A percentile compares a stretch with the other conserved stretches of the same genome.
Conservation (phyloP, 2,888 invertebrate genomes). For the Cosmia pyralina region DNA sequence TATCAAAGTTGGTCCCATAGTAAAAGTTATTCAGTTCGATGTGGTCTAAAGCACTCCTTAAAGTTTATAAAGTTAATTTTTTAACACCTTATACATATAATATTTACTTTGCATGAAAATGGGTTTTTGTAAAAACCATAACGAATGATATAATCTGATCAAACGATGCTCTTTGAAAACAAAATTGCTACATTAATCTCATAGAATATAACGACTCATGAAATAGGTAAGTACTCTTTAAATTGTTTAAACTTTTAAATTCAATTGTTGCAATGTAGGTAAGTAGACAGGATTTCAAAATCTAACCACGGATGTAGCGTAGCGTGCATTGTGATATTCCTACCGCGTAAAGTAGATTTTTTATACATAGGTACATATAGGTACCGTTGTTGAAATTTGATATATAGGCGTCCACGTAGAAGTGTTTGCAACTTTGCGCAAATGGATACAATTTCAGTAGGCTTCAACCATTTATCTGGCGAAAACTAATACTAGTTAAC, state of each 20-base stretch:
- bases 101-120: too few species aligned
- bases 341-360: slow-evolving; percentile 20
- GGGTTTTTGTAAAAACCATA: not conserved
- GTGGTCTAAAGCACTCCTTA: too few species aligned
- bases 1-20: too few species aligned
- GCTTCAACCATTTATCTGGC: not conserved
- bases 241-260: slow-evolving; percentile 1
- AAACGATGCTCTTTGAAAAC: not conserved
- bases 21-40: too few species aligned
- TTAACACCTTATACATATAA: too few species aligned
- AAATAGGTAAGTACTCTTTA: not conserved
- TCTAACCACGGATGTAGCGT: slow-evolving; percentile 21
- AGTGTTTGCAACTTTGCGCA: slow-evolving; percentile 17
- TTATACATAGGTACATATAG: not conserved
- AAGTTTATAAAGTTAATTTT: too few species aligned
- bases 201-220: not conserved
- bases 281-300: slow-evolving; percentile 39
- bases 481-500: slow-evolving; percentile 12
- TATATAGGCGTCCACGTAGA: slow-evolving; percentile 13
- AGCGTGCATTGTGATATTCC: slow-evolving; percentile 41
- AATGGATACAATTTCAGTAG: slow-evolving; percentile 35
- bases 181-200: not conserved
- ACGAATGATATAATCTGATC: not conserved
- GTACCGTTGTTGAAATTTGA: slow-evolving; percentile 34
- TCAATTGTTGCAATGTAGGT: slow-evolving; percentile 19